Evolutionary conservation across 2,113 vertebrate species (phyloP).

Genomic region (Trematocara marginatum): DNA sequence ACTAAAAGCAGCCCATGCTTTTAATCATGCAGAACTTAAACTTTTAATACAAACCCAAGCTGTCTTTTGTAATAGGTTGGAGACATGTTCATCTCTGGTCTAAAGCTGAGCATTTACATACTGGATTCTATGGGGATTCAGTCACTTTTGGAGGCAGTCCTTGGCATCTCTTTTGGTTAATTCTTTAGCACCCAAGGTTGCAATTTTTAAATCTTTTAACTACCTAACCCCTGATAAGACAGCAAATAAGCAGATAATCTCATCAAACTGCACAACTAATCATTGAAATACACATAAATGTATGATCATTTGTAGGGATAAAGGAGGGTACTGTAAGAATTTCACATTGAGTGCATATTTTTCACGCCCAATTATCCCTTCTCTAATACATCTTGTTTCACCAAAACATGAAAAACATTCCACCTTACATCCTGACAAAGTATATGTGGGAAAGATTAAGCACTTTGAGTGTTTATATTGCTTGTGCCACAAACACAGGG

Average conservation of each 20-base stretch:
- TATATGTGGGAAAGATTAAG: conserved; percentile 5
- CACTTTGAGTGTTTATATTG: conserved; percentile 33
- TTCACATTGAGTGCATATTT: not conserved
- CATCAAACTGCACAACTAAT: not conserved
- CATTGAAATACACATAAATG: not conserved
- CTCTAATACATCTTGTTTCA: not conserved
- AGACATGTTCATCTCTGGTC: not conserved
- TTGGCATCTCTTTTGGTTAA: not conserved
- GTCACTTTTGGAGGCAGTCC: not conserved
- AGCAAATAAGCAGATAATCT: not conserved
- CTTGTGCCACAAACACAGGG: not conserved
- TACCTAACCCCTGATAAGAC: not conserved
- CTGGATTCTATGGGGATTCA: not conserved
- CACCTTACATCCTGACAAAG: conserved; percentile 4
- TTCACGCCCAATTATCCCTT: not conserved
- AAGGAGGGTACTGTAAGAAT: not conserved
- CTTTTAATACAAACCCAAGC: not conserved
- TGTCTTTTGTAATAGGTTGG: not conserved
- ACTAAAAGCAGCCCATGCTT: not conserved
- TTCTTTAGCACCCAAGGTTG: not conserved
- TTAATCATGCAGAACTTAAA: not conserved
- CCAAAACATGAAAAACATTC: not conserved
- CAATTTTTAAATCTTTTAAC: not conserved
- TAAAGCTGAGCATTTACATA: not conserved
- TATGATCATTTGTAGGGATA: not conserved